Percentiles rank a stretch among this genome's conserved stretches.
Evolutionary conservation across 2,797 vertebrate genomes (phyloP).

Genomic region (Salmo trutta): DNA sequence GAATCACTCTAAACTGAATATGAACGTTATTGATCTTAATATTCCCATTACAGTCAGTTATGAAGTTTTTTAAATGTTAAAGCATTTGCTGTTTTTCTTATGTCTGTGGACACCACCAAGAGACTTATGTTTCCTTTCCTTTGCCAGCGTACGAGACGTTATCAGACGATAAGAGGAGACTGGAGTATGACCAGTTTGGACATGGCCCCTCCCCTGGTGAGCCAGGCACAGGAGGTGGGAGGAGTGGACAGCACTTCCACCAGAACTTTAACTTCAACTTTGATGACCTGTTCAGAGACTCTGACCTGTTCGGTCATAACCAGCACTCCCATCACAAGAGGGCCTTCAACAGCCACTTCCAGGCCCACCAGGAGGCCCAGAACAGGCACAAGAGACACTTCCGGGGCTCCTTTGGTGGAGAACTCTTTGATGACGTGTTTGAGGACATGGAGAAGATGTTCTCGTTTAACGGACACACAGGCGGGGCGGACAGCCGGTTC

Average conservation of each 20-base stretch:
- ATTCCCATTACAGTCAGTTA: not conserved
- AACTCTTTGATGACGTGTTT: slow-evolving; percentile 88
- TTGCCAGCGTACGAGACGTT: slow-evolving; percentile 89
- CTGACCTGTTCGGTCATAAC: slow-evolving; percentile 82
- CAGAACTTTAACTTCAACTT: slow-evolving; percentile 92
- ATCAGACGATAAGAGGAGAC: slow-evolving; percentile 87
- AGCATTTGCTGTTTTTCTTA: not conserved
- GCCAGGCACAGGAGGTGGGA: slow-evolving; percentile 45
- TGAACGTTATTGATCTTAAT: not conserved
- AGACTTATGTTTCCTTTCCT: slow-evolving; percentile 9
- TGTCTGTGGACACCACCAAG: not conserved
- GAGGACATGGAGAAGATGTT: slow-evolving; percentile 96
- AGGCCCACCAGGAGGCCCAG: slow-evolving; percentile 79
- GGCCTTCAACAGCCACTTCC: slow-evolving; percentile 51
- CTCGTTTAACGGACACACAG: slow-evolving; percentile 80
- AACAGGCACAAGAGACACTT: slow-evolving; percentile 77
- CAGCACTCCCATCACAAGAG: slow-evolving; percentile 77
- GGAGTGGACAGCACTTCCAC: slow-evolving; percentile 61
- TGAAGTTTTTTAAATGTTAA: not conserved
- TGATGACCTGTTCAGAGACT: slow-evolving; percentile 93
- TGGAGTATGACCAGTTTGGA: slow-evolving; percentile 88
- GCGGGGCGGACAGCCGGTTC: slow-evolving; percentile 83
- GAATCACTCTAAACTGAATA: not conserved
- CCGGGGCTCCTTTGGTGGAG: slow-evolving; percentile 67
- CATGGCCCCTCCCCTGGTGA: slow-evolving; percentile 73